A percentile compares a stretch with the other conserved stretches of the same genome.
These are phyloP conservation scores for Oasisia sp. DNA, from an alignment of 2,888 invertebrate species.

Conservation along the genomic window DNA sequence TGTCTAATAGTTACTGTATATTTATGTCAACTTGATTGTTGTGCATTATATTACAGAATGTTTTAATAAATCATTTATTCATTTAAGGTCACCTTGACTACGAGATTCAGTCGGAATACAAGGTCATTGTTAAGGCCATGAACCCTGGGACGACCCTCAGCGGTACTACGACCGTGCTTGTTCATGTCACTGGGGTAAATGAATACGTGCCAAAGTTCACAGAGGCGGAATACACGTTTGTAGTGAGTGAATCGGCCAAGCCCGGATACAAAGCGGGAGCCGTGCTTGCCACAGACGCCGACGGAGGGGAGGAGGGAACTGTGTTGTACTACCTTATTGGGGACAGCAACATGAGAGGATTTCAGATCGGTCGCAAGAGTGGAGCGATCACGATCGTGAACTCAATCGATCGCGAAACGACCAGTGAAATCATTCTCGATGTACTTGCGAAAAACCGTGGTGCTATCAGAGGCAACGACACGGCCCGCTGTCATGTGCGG, in stretches of 20 bases:
- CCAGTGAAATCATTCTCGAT: conserved; percentile 70
- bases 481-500: conserved; percentile 92
- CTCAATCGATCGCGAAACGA: conserved; percentile 64
- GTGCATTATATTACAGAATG: no score
- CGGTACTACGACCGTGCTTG: conserved; percentile 43
- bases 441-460: conserved; percentile 95
- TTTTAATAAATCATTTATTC: no score
- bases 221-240: conserved; percentile 49
- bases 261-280: conserved; percentile 48
- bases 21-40: no score
- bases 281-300: conserved; percentile 54
- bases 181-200: conserved; percentile 57
- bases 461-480: conserved; percentile 92
- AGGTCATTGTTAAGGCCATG: conserved; percentile 81
- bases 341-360: conserved; percentile 91
- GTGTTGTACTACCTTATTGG: conserved; percentile 93
- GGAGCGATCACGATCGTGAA: conserved; percentile 85
- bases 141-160: conserved; percentile 76
- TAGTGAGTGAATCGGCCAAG: conserved; percentile 55
- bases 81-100: conserved; percentile 86
- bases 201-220: conserved; percentile 56
- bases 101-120: conserved; percentile 82
- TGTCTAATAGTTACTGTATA: no score
- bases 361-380: conserved; percentile 81
- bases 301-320: conserved; percentile 52